Conservation (phyloP, 2,797 vertebrate genomes). For the Lates japonicus region DNA sequence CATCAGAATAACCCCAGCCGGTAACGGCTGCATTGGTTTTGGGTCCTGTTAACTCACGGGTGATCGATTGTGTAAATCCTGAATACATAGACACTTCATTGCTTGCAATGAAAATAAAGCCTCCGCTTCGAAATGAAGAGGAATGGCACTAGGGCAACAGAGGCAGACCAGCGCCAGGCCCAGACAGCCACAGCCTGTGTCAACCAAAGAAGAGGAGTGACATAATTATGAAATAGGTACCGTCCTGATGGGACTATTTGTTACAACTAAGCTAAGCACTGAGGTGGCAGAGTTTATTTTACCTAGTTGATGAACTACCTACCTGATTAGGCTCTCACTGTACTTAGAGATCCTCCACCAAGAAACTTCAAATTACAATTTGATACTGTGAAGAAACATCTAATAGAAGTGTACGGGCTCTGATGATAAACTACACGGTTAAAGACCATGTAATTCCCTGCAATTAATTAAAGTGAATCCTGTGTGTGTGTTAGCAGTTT, state of each 20-base stretch:
- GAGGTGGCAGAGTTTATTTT: conserved; percentile 79
- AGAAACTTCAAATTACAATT: conserved; percentile 99
- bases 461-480: conserved; percentile 99
- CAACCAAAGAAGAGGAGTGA: conserved; percentile 79
- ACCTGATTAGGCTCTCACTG: conserved; percentile 88
- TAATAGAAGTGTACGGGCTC: conserved; percentile 99
- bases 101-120: conserved; percentile 86
- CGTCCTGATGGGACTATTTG: conserved; percentile 79
- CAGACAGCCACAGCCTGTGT: conserved; percentile 63
- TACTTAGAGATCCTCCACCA: conserved; percentile 84
- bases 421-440: conserved; percentile 99
- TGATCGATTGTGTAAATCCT: no score
- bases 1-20: no score
- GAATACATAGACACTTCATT: conserved; percentile 87
- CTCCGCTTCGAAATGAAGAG: conserved; percentile 81
- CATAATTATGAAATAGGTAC: conserved; percentile 81
- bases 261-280: no score
- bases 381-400: conserved; percentile 99
- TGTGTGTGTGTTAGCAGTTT: conserved; percentile 70
- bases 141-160: conserved; percentile 68
- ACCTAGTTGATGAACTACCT: conserved; percentile 72
- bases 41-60: conserved; percentile 88
- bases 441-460: conserved; percentile 99
- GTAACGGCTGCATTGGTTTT: conserved; percentile 86
- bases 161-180: conserved; percentile 61